Base-by-base conservation (phyloP, 2,888 invertebrate species). In the Thecocarcelia acutangulata region DNA sequence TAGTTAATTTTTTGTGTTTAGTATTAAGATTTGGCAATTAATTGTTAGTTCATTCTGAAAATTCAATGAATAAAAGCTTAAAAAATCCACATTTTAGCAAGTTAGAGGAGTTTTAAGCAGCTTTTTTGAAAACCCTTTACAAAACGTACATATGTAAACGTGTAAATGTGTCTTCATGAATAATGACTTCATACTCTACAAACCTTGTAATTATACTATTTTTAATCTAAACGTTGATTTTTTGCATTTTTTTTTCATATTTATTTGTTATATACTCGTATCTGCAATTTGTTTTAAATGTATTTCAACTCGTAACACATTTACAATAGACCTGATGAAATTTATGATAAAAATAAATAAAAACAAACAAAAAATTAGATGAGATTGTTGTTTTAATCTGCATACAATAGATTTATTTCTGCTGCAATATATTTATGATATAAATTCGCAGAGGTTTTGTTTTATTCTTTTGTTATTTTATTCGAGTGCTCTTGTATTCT, bases 241-340 rank as follows among this genome's bases (percentile, higher is more conserved):
- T 24, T 40, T 1, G 28, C n/a, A n/a, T n/a, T 17, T 42, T 28
- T 15, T 66, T 17, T 13, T 19, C 44, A 46, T 59, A 56, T 46
- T 48, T 61, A 58, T 63, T 54, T 77, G 37, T 24, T 44, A 21
- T 56, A 63, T 70, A 64, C 46, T n/a, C n/a, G 61, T 40, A 40
- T 69, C n/a, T 50, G 0, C 52, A 59, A 37, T 69, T 44, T 68
- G 21, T 75, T 42, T 48, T n/a, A 17, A 17, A 46, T 42, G 9
- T 21, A 3, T 17, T 46, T 21, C 37, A 61, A 44, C 76, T 61
- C 12, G 37, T 50, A 66, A 48, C 56, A 54, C 40, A 42, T 56
- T 70, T 58, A 44, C 72, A 66, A 72, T 52, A 52, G 72, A 66
- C 9, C 54, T 59, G 72, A 72, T 78, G 64, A 72, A 77, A 70